Evolutionary conservation across 2,113 vertebrate genomes (phyloP).

Genomic region (Himantopus leucocephalus): DNA sequence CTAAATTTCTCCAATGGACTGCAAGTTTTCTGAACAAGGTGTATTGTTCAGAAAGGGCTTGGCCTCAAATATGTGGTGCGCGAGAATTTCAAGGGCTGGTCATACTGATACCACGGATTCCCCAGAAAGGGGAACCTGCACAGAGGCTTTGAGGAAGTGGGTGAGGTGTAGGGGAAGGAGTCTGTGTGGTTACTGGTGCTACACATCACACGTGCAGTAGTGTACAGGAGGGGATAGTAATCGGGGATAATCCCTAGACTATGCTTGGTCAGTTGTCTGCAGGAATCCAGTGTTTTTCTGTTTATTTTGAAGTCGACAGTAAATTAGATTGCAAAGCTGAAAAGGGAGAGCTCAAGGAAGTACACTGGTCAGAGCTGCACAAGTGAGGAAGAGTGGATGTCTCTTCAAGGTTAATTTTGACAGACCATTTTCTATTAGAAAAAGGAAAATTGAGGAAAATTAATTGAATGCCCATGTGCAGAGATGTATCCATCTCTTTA

Average conservation of each 20-base stretch:
- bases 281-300: not conserved
- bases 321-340: not conserved
- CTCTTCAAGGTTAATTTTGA: not conserved
- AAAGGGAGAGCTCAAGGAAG: not conserved
- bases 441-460: not conserved
- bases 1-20: not conserved
- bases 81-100: not conserved
- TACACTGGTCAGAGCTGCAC: not conserved
- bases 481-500: not conserved
- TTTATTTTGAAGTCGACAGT: not conserved
- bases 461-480: not conserved
- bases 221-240: not conserved
- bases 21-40: not conserved
- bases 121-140: not conserved
- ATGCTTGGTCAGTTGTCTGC: not conserved
- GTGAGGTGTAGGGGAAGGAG: not conserved
- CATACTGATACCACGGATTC: not conserved
- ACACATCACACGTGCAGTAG: not conserved
- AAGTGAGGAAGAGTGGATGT: not conserved
- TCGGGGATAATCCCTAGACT: not conserved
- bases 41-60: not conserved
- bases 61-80: not conserved
- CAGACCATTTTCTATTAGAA: not conserved
- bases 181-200: not conserved
- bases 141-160: conserved; percentile 24